Conservation (phyloP, 2,113 vertebrate species). For the Climacteris rufus region DNA sequence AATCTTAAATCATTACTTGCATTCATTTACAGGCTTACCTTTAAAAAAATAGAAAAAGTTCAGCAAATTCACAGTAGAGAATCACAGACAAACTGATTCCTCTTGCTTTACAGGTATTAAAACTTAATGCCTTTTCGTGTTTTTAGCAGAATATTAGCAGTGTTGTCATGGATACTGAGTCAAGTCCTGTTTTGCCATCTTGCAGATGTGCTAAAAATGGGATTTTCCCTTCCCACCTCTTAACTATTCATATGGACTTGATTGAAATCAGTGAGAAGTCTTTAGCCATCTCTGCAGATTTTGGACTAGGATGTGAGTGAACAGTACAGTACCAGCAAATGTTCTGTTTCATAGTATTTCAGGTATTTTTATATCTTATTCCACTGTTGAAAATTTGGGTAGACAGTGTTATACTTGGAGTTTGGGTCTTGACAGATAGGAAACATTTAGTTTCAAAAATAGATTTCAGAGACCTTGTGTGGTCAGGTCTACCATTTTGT, state of each 20-base stretch:
- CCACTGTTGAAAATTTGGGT: neutral
- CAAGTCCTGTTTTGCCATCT: constrained; percentile 22
- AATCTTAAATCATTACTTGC: neutral
- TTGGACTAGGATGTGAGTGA: neutral
- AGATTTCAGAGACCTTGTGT: neutral
- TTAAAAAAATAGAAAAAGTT: neutral
- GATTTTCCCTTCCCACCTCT: constrained; percentile 1
- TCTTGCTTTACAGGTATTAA: constrained; percentile 34
- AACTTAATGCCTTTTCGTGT: constrained; percentile 46
- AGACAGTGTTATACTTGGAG: neutral
- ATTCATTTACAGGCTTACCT: neutral
- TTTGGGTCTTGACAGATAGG: neutral
- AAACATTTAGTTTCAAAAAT: neutral
- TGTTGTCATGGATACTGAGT: constrained; percentile 67
- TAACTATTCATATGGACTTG: neutral
- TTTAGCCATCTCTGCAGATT: neutral
- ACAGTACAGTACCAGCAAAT: neutral
- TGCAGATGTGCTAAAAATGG: constrained; percentile 46
- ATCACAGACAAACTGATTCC: constrained; percentile 8
- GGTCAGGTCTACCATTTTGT: neutral
- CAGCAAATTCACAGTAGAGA: neutral
- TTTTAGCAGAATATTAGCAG: constrained; percentile 31
- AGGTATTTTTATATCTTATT: neutral
- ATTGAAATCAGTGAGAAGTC: neutral
- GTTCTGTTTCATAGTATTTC: neutral